Conservation (phyloP, 2,113 vertebrate species). For the Tenebrosternarchus preto region DNA sequence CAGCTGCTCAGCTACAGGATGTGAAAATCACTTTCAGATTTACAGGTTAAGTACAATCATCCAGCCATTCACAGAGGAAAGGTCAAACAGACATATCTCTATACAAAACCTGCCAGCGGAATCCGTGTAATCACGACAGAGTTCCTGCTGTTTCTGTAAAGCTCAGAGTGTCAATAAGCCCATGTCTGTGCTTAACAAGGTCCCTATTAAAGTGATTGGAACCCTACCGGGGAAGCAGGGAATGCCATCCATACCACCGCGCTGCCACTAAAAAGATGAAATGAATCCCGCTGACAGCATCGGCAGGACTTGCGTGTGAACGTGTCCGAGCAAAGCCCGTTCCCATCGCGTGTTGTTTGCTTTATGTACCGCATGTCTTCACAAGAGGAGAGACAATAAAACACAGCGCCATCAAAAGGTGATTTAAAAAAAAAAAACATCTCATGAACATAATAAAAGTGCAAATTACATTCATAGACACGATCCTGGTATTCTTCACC, state of each 20-base stretch:
- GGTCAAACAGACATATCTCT: constrained; percentile 29
- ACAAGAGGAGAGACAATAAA: background rate
- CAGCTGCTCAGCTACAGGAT: constrained; percentile 33
- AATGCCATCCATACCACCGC: background rate
- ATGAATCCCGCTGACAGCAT: background rate
- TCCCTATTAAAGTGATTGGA: constrained; percentile 12
- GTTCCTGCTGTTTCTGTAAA: background rate
- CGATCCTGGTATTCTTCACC: constrained; percentile 19
- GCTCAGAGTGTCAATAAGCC: constrained; percentile 10
- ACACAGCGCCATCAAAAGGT: constrained; percentile 5
- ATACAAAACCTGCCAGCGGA: background rate
- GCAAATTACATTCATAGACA: constrained; percentile 33
- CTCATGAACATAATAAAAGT: constrained; percentile 33
- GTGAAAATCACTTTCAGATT: constrained; percentile 11
- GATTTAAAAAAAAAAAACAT: constrained; percentile 44
- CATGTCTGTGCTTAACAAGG: constrained; percentile 16
- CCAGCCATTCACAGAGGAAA: constrained; percentile 28
- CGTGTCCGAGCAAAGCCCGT: background rate
- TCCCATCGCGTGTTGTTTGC: background rate
- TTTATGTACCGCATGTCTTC: background rate
- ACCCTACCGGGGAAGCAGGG: background rate
- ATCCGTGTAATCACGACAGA: constrained; percentile 8
- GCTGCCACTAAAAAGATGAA: background rate
- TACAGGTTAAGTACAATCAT: constrained; percentile 33
- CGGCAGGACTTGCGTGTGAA: background rate